These are phyloP conservation scores for Drosophila sechellia DNA, from an alignment of 1,140 invertebrate genomes.

Conservation along the genomic window DNA sequence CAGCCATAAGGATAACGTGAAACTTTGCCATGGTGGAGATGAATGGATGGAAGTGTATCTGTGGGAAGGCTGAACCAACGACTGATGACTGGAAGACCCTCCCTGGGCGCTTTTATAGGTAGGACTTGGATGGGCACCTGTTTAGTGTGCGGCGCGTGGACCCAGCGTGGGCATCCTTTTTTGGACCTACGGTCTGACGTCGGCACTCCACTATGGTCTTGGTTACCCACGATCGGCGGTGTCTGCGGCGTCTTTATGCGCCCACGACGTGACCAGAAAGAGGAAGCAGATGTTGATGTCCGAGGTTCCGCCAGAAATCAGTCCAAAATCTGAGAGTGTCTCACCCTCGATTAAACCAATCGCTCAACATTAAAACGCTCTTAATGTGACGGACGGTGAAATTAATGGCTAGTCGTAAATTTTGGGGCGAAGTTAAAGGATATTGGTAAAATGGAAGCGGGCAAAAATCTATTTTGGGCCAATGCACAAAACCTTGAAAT, in stretches of 20 bases:
- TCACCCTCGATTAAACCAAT: constrained; percentile 16
- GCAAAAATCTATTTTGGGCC: neutral
- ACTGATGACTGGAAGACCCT: constrained; percentile 52
- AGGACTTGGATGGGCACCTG: constrained; percentile 52
- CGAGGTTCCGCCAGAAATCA: constrained; percentile 72
- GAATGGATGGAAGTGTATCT: constrained; percentile 15
- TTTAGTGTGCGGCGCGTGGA: constrained; percentile 68
- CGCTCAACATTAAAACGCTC: constrained; percentile 31
- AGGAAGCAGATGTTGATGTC: constrained; percentile 56
- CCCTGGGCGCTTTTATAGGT: constrained; percentile 64
- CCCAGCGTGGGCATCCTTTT: constrained; percentile 66
- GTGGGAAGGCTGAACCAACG: constrained; percentile 45
- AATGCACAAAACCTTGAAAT: neutral
- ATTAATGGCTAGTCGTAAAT: constrained; percentile 41
- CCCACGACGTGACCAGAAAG: constrained; percentile 74
- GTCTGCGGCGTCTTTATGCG: constrained; percentile 68
- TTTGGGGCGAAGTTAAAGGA: constrained; percentile 32
- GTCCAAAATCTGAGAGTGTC: constrained; percentile 61
- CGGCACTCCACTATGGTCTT: constrained; percentile 42
- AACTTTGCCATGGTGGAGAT: constrained; percentile 61
- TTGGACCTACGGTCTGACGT: constrained; percentile 70
- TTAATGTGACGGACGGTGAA: constrained; percentile 26
- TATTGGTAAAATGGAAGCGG: constrained; percentile 11
- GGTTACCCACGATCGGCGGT: constrained; percentile 34
- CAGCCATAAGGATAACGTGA: constrained; percentile 51